A percentile compares a stretch with the other conserved stretches of the same genome.
Conservation (phyloP, 1,140 invertebrate genomes). For the Drosophila orosa region DNA sequence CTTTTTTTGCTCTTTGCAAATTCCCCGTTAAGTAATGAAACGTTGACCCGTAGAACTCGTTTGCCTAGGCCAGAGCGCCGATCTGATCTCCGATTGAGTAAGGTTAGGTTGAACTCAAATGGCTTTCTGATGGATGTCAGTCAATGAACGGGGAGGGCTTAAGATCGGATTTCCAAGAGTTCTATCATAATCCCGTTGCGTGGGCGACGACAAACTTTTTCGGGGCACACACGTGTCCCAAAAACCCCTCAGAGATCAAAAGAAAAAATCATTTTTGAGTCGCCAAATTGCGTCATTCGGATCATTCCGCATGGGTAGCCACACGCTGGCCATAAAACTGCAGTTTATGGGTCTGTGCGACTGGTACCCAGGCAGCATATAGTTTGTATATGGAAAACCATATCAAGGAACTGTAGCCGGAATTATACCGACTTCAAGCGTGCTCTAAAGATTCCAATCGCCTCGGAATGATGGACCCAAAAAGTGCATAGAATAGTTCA, state of each 20-base stretch:
- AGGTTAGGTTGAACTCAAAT: slow-evolving; percentile 60
- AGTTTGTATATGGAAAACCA: slow-evolving; percentile 14
- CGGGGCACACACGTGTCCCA: slow-evolving; percentile 50
- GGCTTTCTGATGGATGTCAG: slow-evolving; percentile 67
- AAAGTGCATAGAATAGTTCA: slow-evolving; percentile 32
- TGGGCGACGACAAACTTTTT: slow-evolving; percentile 74
- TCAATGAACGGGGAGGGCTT: slow-evolving; percentile 50
- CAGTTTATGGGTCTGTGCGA: slow-evolving; percentile 52
- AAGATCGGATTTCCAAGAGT: slow-evolving; percentile 65
- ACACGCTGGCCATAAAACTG: slow-evolving; percentile 66
- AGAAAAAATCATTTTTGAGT: slow-evolving; percentile 2
- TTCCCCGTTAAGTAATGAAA: slow-evolving; percentile 59
- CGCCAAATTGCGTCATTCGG: slow-evolving; percentile 67
- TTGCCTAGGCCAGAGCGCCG: slow-evolving; percentile 22
- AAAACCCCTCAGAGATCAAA: slow-evolving; percentile 53
- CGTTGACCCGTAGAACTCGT: slow-evolving; percentile 72
- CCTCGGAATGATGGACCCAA: slow-evolving; percentile 21
- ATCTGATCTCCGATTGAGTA: slow-evolving; percentile 65
- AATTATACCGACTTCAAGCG: slow-evolving; percentile 13
- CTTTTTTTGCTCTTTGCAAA: slow-evolving; percentile 16
- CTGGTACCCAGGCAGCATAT: background rate
- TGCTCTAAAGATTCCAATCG: slow-evolving; percentile 43
- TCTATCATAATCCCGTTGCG: slow-evolving; percentile 36
- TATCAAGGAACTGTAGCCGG: slow-evolving; percentile 48
- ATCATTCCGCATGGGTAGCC: slow-evolving; percentile 60